Conservation (phyloP, 1,140 invertebrate species). For the Schlechtendalia chinensis region DNA sequence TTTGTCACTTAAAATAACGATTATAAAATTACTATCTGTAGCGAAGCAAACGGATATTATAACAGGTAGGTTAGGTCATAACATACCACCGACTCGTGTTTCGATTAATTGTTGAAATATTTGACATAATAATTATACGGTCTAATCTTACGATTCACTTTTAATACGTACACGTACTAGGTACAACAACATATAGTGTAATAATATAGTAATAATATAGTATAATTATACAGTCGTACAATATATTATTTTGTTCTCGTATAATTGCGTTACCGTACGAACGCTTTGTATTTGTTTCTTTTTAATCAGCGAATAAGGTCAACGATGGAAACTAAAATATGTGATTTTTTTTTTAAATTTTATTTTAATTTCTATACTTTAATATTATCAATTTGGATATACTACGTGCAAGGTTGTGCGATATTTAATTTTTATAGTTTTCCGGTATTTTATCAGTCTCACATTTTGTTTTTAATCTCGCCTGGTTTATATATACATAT, state of each 20-base stretch:
- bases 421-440: conserved; percentile 26
- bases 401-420: conserved; percentile 19
- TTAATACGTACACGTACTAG: not conserved
- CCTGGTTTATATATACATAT: not conserved
- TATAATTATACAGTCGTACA: too few species aligned
- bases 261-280: not conserved
- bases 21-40: too few species aligned
- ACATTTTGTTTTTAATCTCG: conserved; percentile 39
- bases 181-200: too few species aligned
- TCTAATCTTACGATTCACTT: conserved; percentile 21
- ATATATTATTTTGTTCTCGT: conserved; percentile 14
- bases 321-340: conserved; percentile 23
- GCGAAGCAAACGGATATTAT: too few species aligned
- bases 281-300: conserved; percentile 17
- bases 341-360: not conserved
- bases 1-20: too few species aligned
- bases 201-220: too few species aligned
- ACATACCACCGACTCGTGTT: not conserved
- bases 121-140: not conserved
- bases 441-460: conserved; percentile 36
- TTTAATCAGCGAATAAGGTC: conserved; percentile 32
- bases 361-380: not conserved
- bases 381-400: conserved; percentile 16
- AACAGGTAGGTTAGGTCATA: too few species aligned
- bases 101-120: not conserved